Base-by-base conservation (phyloP, 2,113 vertebrate species). In the Serilophus lunatus region DNA sequence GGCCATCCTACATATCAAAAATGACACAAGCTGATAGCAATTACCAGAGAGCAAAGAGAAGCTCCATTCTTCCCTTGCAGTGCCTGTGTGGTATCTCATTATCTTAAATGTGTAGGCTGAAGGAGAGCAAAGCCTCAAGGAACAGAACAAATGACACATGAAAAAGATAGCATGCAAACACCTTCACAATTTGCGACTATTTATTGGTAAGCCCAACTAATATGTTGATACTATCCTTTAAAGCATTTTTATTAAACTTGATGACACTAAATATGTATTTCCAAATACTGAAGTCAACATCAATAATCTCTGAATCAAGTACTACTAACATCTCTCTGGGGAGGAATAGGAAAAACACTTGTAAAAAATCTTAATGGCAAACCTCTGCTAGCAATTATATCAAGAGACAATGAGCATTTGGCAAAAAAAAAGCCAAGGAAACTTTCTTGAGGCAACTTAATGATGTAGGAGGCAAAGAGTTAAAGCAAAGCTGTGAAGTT, bases 401-500 rank as follows among this genome's bases (percentile, higher is more conserved):
- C 59, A 90, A 91, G 69, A 96, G 94, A 97, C 94, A 95, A 94
- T 76, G 71, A 86, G 33, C 47, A 60, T 54, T 92, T 93, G 74
- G 88, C 66, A 75, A 81, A 87, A 57, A 42, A 57, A 29, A 28
- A 64, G 14, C 33, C 13, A 29, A 95, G 93, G 33, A 38, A 3
- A 74, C 76, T 89, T 90, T 82, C 50, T 42, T 86, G 79, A 88
- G 44, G 74, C 83, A 93, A 63, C 69, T 80, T 70, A 92, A 89
- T 88, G 69, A 82, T 54, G 79, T 59, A 95, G 98, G 77, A 97
- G 82, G 72, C 95, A 90, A 97, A 97, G 98, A 97, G 97, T 98
- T 98, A 98, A 98, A 98, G 89, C 0, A 5, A 95, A 93, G 96
- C 86, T 66, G 71, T 64, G n/a, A 97, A 97, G 94, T 72, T 86